A percentile compares a stretch with the other conserved stretches of the same genome.
Evolutionary conservation across 2,888 invertebrate species (phyloP).

Genomic region (Blastobasis adustella): DNA sequence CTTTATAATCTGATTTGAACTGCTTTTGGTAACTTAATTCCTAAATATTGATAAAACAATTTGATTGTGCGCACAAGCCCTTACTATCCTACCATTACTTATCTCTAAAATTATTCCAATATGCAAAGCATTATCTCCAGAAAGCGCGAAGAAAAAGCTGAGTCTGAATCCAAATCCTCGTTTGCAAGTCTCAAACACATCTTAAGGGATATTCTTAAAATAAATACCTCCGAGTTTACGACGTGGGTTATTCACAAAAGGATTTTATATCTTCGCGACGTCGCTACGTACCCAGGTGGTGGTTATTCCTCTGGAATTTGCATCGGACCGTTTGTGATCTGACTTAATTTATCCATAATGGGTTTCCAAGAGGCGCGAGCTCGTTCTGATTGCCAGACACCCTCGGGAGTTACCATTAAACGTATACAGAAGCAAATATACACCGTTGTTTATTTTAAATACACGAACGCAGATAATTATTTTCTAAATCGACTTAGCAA

Average conservation of each 20-base stretch:
- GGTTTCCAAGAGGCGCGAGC: conserved; percentile 53
- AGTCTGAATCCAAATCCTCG: too few species aligned
- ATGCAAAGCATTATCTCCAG: too few species aligned
- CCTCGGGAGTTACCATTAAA: conserved; percentile 28
- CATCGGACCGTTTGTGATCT: conserved; percentile 46
- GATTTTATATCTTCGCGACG: conserved; percentile 7
- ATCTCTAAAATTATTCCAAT: too few species aligned
- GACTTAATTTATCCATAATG: conserved; percentile 67
- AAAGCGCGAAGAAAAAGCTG: too few species aligned
- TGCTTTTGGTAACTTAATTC: too few species aligned
- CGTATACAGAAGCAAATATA: conserved; percentile 5
- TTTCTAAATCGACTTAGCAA: too few species aligned
- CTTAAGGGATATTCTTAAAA: neutral
- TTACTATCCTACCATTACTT: too few species aligned
- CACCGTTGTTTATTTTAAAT: conserved; percentile 5
- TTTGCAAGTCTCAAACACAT: conserved; percentile 1
- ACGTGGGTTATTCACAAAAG: conserved; percentile 9
- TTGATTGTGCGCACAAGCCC: too few species aligned
- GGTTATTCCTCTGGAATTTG: conserved; percentile 23
- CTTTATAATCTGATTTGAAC: too few species aligned
- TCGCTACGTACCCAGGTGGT: conserved; percentile 3
- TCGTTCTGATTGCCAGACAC: conserved; percentile 64
- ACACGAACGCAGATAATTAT: too few species aligned
- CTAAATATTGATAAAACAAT: too few species aligned
- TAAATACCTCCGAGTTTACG: conserved; percentile 1